Evolutionary conservation across 2,113 vertebrate genomes (phyloP).

Genomic region (Vireo altiloquus): DNA sequence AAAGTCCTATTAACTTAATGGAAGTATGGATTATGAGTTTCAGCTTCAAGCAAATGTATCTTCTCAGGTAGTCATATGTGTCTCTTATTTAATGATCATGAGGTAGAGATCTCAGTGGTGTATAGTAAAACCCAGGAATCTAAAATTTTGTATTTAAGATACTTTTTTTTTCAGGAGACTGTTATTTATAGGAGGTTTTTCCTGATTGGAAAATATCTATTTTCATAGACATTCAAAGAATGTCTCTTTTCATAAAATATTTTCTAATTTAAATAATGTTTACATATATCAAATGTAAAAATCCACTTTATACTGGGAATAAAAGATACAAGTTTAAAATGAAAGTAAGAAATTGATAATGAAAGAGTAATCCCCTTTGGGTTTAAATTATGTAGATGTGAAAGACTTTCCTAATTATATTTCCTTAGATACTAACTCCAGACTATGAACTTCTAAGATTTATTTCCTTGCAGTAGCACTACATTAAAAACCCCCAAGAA

Average conservation of each 20-base stretch:
- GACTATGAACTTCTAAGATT: not conserved
- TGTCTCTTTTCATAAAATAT: not conserved
- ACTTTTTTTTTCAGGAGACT: not conserved
- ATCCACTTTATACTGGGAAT: not conserved
- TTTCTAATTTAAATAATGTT: not conserved
- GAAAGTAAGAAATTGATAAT: not conserved
- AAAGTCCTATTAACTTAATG: not conserved
- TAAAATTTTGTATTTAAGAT: not conserved
- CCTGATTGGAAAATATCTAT: not conserved
- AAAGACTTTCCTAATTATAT: not conserved
- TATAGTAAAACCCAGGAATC: not conserved
- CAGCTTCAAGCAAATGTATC: not conserved
- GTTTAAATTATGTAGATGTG: not conserved
- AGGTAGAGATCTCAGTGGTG: not conserved
- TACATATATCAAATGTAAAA: not conserved
- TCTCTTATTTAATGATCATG: not conserved
- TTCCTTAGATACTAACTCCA: not conserved
- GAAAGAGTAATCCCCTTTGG: not conserved
- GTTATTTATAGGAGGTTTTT: not conserved
- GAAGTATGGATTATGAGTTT: not conserved
- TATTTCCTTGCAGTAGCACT: not conserved
- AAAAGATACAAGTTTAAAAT: not conserved
- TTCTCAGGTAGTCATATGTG: not conserved
- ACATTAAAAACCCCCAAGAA: not conserved
- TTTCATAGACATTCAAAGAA: not conserved